These are phyloP conservation scores for Thymelicus acteon DNA, from an alignment of 2,888 invertebrate genomes.

Conservation along the genomic window DNA sequence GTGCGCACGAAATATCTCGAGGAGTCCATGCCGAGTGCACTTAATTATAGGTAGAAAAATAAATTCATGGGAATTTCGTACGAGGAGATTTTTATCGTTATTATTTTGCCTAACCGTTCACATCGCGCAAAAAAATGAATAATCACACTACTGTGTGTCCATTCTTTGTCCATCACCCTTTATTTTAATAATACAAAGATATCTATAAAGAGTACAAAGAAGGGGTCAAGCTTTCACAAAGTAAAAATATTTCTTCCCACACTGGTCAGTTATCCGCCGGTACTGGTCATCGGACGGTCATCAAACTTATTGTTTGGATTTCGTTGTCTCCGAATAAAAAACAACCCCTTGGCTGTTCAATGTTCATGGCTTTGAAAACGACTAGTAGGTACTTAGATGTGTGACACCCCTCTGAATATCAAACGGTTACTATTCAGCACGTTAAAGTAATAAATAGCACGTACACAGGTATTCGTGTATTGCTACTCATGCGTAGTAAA, in stretches of 20 bases:
- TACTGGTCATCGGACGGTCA: constrained; percentile 80
- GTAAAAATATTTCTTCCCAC: constrained; percentile 72
- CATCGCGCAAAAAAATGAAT: constrained; percentile 71
- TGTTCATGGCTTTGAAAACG: constrained; percentile 60
- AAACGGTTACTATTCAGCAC: constrained; percentile 63
- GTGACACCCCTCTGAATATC: constrained; percentile 67
- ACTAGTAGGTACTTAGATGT: constrained; percentile 60
- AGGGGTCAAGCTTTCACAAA: constrained; percentile 73
- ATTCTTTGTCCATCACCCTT: constrained; percentile 66
- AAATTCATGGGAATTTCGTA: constrained; percentile 74
- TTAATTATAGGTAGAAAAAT: constrained; percentile 82
- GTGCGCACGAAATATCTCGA: constrained; percentile 81
- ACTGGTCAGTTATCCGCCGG: constrained; percentile 77
- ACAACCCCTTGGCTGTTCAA: constrained; percentile 66
- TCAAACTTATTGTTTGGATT: constrained; percentile 71
- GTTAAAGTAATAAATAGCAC: constrained; percentile 35
- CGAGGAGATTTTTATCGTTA: constrained; percentile 66
- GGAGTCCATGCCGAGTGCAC: constrained; percentile 72
- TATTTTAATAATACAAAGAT: constrained; percentile 58
- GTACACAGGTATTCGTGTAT: constrained; percentile 45
- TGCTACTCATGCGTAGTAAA: constrained; percentile 21
- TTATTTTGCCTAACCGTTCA: constrained; percentile 70
- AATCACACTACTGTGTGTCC: constrained; percentile 54
- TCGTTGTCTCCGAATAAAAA: constrained; percentile 65
- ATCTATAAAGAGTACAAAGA: constrained; percentile 66